Evolutionary conservation across 2,113 vertebrate genomes (phyloP).

Genomic region (pig (Sus scrofa)): T2T-Sscrofa CM000817.6:157908001-157908500

Average conservation of each 20-base stretch:
- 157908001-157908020: not conserved
- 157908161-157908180: not conserved
- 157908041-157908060: not conserved
- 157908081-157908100: not conserved
- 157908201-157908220: not conserved
- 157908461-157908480: not conserved
- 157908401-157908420: not conserved
- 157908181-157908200: not conserved
- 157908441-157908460: conserved; percentile 21
- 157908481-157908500: not conserved
- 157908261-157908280: not conserved
- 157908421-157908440: not conserved
- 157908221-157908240: conserved; percentile 28
- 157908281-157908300: not conserved
- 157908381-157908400: conserved; percentile 26
- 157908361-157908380: not conserved
- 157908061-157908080: not conserved
- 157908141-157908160: not conserved
- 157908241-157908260: not conserved
- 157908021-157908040: not conserved
- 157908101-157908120: not conserved
- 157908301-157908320: not conserved
- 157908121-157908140: conserved; percentile 14
- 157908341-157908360: conserved; percentile 32
- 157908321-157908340: not conserved